A percentile compares a stretch with the other conserved stretches of the same genome.
phyloP scores from a whole-genome alignment of 30 jellyfish, hydroid and myxozoan species.

The Pseudorhiza aurosa region DNA sequence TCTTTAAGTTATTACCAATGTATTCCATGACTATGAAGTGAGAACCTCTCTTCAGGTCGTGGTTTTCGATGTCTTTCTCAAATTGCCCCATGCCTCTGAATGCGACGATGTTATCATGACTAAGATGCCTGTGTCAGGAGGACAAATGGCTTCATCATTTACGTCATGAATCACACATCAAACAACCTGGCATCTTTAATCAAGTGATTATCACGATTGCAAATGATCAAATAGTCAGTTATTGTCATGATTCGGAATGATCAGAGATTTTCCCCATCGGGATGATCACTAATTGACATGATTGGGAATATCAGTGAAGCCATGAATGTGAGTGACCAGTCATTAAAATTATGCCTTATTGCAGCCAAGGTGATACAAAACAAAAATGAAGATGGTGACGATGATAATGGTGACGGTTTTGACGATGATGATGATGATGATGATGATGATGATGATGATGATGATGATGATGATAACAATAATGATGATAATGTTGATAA shows the following conservation, averaged over 20 bases:
- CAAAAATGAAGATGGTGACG: not conserved
- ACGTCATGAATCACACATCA: too few relatives aligned
- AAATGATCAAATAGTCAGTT: too few relatives aligned
- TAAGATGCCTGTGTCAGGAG: slow-evolving; percentile 80
- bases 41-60: slow-evolving; percentile 30
- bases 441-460: not conserved
- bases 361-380: not conserved
- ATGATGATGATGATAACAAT: too few relatives aligned
- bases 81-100: slow-evolving; percentile 82
- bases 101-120: slow-evolving; percentile 85
- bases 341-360: not conserved
- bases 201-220: too few relatives aligned
- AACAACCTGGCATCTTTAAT: too few relatives aligned
- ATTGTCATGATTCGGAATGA: too few relatives aligned
- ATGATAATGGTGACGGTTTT: not conserved
- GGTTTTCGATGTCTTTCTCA: slow-evolving; percentile 13
- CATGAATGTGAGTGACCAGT: too few relatives aligned
- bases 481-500: too few relatives aligned
- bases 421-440: not conserved
- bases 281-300: too few relatives aligned
- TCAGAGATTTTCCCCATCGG: too few relatives aligned
- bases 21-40: slow-evolving; percentile 83
- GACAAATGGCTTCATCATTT: too few relatives aligned
- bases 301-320: too few relatives aligned
- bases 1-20: slow-evolving; percentile 55